Conservation (phyloP, 2,113 vertebrate species). For the Alaudala cheleensis region DNA sequence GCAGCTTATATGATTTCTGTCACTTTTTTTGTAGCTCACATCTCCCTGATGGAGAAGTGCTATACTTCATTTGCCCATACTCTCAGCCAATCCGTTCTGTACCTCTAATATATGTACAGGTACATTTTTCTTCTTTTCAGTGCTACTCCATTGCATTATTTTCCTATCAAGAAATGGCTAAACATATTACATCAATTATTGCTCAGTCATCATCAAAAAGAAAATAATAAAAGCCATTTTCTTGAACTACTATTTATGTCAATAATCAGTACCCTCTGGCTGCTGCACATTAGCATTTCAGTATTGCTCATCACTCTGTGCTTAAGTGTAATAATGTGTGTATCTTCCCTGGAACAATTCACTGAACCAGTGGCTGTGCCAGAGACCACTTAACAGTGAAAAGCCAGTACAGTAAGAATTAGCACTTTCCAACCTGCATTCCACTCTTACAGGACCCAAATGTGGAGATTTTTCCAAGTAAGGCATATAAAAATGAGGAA, state of each 20-base stretch:
- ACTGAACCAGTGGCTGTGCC: neutral
- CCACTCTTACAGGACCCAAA: neutral
- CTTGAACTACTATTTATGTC: neutral
- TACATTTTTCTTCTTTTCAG: neutral
- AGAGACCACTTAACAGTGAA: neutral
- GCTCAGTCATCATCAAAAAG: neutral
- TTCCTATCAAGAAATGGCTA: neutral
- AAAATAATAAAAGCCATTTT: neutral
- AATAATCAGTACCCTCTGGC: neutral
- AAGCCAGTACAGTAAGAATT: neutral
- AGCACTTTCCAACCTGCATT: neutral
- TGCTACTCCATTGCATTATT: neutral
- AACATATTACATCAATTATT: neutral
- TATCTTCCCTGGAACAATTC: constrained; percentile 25
- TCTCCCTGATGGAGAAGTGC: neutral
- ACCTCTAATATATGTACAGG: neutral
- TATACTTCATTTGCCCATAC: neutral
- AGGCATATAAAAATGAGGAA: neutral
- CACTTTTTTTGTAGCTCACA: neutral
- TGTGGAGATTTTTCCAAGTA: neutral
- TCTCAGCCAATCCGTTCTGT: neutral
- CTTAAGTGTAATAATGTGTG: constrained; percentile 22
- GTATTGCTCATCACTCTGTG: neutral
- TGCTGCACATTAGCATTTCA: neutral
- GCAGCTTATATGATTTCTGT: neutral